Evolutionary conservation across 2,113 vertebrate genomes (phyloP).

Genomic region (Harpagus bidentatus): DNA sequence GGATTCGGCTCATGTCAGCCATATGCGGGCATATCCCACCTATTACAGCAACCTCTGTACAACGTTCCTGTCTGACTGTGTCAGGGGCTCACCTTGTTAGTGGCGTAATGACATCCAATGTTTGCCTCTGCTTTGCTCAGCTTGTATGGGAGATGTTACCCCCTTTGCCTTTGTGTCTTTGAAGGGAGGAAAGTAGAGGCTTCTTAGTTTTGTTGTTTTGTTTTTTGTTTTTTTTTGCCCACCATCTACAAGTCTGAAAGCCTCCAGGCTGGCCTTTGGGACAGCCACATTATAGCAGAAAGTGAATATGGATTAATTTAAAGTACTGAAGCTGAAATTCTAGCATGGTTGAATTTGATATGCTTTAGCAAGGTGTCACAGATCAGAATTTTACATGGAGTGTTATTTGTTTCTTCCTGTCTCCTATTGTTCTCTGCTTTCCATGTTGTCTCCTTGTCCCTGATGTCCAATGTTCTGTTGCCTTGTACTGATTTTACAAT

Average conservation of each 20-base stretch:
- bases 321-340: background rate
- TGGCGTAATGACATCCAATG: background rate
- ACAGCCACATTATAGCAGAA: background rate
- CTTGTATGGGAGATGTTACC: background rate
- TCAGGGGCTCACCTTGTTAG: constrained; percentile 25
- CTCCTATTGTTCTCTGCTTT: background rate
- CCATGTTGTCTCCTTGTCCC: background rate
- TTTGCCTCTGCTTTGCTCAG: background rate
- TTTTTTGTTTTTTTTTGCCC: background rate
- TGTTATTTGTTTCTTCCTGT: background rate
- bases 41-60: constrained; percentile 82
- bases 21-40: constrained; percentile 83
- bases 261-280: background rate
- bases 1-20: constrained; percentile 85
- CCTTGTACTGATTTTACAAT: background rate
- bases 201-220: background rate
- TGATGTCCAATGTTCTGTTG: background rate
- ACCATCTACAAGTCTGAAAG: background rate
- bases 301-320: background rate
- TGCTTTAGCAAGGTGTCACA: background rate
- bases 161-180: background rate
- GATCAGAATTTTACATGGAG: background rate
- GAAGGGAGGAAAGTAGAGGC: background rate
- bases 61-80: constrained; percentile 80
- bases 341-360: background rate